These are phyloP conservation scores for Alca torda DNA, from an alignment of 2,797 vertebrate genomes.

Conservation along the genomic window DNA sequence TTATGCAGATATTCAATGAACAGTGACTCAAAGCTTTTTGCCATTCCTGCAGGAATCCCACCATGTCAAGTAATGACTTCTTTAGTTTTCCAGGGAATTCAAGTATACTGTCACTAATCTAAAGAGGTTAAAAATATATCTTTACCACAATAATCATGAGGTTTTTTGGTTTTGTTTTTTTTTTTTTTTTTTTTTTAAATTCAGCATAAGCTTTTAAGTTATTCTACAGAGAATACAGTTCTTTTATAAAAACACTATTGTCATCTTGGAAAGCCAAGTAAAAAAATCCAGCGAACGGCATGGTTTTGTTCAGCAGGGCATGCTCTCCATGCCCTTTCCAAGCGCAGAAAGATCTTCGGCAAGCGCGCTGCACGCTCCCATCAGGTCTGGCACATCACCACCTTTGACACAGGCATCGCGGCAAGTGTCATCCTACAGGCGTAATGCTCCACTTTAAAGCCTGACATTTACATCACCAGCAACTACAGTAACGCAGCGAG, in stretches of 20 bases:
- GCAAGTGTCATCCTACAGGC: not conserved
- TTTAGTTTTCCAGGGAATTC: not conserved
- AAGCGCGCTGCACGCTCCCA: not conserved
- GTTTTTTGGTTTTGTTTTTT: no score
- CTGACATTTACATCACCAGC: not conserved
- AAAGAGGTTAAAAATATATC: not conserved
- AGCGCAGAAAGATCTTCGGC: not conserved
- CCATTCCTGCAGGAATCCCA: not conserved
- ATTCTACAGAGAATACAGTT: not conserved
- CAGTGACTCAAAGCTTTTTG: not conserved
- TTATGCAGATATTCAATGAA: not conserved
- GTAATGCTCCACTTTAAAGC: not conserved
- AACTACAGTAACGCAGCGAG: not conserved
- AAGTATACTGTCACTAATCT: not conserved
- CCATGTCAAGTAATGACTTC: not conserved
- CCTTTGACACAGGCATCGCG: not conserved
- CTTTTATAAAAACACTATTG: not conserved
- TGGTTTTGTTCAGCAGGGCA: not conserved
- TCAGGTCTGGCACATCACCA: conserved; percentile 3
- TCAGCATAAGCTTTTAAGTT: not conserved
- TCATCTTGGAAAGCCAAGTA: not conserved
- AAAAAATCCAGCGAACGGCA: not conserved
- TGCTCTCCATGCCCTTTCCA: not conserved
- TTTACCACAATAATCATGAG: not conserved
- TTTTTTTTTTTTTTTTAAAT: not conserved